Percentiles rank a stretch among this genome's conserved stretches.
phyloP scores from a whole-genome alignment of 2,888 invertebrate genomes.

The Crocallis elinguaria region DNA sequence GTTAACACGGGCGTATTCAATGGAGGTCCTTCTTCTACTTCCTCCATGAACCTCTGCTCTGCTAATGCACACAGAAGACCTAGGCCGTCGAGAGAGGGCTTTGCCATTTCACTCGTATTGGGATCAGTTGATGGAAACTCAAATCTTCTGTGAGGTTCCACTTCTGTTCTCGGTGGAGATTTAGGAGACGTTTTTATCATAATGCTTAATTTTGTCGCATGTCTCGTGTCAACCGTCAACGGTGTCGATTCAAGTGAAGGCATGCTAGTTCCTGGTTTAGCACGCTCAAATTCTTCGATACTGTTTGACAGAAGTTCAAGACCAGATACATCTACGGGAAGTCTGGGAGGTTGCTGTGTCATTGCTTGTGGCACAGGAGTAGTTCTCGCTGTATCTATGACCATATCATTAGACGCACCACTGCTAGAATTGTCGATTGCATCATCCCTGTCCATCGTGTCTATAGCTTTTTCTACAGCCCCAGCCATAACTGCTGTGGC shows the following conservation, averaged over 20 bases:
- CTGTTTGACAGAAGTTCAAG: conserved; percentile 93
- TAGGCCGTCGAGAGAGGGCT: conserved; percentile 86
- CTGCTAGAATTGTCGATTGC: conserved; percentile 72
- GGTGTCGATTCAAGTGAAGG: conserved; percentile 63
- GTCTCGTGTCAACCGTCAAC: conserved; percentile 72
- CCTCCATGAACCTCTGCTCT: conserved; percentile 92
- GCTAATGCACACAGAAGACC: conserved; percentile 93
- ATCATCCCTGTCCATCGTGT: conserved; percentile 74
- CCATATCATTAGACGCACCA: conserved; percentile 73
- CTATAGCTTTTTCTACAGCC: conserved; percentile 73
- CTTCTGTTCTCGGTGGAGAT: conserved; percentile 69
- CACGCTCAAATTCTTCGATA: conserved; percentile 90
- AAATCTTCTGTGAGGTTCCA: conserved; percentile 67
- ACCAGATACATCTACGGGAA: conserved; percentile 90
- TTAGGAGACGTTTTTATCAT: conserved; percentile 77
- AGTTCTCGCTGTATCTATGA: conserved; percentile 74
- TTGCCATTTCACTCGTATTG: conserved; percentile 59
- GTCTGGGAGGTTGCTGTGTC: conserved; percentile 43
- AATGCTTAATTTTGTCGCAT: conserved; percentile 69
- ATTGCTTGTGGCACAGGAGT: conserved; percentile 54
- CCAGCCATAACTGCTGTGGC: conserved; percentile 62
- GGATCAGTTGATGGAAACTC: conserved; percentile 66
- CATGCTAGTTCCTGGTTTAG: conserved; percentile 68
- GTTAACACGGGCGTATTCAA: conserved; percentile 42
- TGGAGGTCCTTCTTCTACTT: conserved; percentile 81